Conservation (phyloP, 2,888 invertebrate species). For the Caenorhabditis auriculariae region DNA sequence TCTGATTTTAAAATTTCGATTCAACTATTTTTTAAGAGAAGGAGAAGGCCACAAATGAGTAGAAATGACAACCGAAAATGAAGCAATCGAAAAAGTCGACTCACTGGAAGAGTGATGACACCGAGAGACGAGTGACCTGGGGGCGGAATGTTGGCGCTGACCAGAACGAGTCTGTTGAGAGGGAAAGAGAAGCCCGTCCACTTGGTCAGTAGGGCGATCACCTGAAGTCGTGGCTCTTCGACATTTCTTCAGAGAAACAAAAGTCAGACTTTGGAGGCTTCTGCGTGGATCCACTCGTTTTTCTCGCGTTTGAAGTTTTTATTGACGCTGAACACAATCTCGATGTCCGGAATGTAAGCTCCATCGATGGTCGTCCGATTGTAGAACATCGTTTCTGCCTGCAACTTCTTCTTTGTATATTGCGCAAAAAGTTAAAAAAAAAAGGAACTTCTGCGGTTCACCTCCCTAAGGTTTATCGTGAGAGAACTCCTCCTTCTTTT, state of each 20-base stretch:
- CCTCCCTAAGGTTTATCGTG: background rate
- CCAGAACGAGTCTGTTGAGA: slow-evolving; percentile 22
- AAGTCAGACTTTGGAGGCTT: slow-evolving; percentile 20
- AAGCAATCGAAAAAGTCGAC: background rate
- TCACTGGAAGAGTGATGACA: slow-evolving; percentile 36
- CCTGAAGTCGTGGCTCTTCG: slow-evolving; percentile 7
- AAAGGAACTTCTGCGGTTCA: background rate
- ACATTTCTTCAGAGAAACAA: background rate
- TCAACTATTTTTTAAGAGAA: no score
- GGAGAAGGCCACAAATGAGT: no score
- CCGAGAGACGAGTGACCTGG: slow-evolving; percentile 38
- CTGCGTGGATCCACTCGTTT: slow-evolving; percentile 37
- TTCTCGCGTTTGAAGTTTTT: slow-evolving; percentile 28
- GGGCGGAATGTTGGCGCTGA: slow-evolving; percentile 30
- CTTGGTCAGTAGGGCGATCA: slow-evolving; percentile 31
- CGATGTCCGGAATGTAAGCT: slow-evolving; percentile 23
- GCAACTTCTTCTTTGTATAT: background rate
- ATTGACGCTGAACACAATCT: slow-evolving; percentile 32
- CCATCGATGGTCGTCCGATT: slow-evolving; percentile 27
- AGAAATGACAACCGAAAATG: background rate
- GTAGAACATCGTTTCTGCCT: slow-evolving; percentile 17
- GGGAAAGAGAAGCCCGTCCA: slow-evolving; percentile 38
- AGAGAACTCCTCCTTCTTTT: background rate
- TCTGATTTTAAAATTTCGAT: no score
- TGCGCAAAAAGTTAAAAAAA: background rate